phyloP scores from a whole-genome alignment of 2,797 vertebrate species.

The Thunnus albacares region DNA sequence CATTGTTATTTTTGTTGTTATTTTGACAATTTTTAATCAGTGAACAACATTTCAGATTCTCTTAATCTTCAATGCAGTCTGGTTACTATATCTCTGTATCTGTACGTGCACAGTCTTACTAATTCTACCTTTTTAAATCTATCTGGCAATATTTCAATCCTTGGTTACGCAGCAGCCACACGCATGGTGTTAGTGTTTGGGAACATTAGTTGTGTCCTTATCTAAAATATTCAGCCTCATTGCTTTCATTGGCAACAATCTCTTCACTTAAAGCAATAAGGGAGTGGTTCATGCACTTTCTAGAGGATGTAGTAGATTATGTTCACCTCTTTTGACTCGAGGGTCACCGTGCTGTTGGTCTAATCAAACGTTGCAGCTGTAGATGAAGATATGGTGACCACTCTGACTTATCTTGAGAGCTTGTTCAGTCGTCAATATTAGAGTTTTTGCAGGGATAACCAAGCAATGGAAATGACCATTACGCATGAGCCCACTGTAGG shows the following conservation, averaged over 20 bases:
- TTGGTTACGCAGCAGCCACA: neutral
- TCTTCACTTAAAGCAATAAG: neutral
- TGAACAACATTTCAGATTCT: neutral
- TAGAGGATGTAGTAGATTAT: slow-evolving; percentile 10
- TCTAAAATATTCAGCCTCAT: neutral
- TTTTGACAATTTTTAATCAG: neutral
- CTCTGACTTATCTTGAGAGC: neutral
- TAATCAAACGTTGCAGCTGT: slow-evolving; percentile 22
- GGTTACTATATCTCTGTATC: neutral
- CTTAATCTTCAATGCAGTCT: neutral
- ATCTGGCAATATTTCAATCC: too few relatives aligned
- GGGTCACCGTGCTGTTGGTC: neutral
- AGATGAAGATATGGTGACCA: neutral
- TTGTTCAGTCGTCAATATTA: neutral
- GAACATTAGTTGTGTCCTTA: neutral
- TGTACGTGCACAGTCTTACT: neutral
- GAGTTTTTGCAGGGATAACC: neutral
- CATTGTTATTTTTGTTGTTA: neutral
- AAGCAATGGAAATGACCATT: neutral
- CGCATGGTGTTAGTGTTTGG: neutral
- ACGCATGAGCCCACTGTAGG: neutral
- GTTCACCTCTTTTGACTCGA: neutral
- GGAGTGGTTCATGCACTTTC: neutral
- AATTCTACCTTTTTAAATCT: neutral
- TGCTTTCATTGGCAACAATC: neutral